Evolutionary conservation across 2,888 invertebrate genomes (phyloP), one percentile per base, ranked within the genome.

Genomic region (Eudemis profundana): DNA sequence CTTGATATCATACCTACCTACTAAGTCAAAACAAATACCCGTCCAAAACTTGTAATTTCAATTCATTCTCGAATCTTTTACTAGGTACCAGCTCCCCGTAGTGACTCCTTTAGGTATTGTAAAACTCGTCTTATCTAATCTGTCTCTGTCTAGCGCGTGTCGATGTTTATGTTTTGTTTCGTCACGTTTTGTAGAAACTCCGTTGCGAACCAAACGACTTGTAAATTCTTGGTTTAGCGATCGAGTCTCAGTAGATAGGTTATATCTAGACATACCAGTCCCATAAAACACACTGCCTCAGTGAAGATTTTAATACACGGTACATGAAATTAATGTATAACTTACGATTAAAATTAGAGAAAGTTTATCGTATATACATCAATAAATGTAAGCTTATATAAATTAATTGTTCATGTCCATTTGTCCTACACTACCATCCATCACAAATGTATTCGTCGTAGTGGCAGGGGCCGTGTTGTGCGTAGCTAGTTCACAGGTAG

Each of bases 11-110:
- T 73, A 72, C 67, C 70, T 65, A 47, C 33, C 46, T 74, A 77
- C 67, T 76, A 78, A 67, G 62, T 59, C 36, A 64, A 57, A 73
- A 76, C 74, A 69, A 72, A 67, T 76, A 83, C 87, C 89, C 89
- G 89, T 89, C 87, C 87, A 87, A 78, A 81, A 56, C 71, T 67
- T 60, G 50, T 49, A 57, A 44, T 68, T 67, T 44, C 15, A 61
- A 53, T 65, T 67, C 33, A 53, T 60, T 66, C 57, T 47, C 33
- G 23, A 49, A 36, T 53, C 23, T 51, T 51, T 5, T 12, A 36
- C 27, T 65, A 59, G 51, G 53, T 51, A 36, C 59, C n/a, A 12
- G 40, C 36, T 44, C 23, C 46, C 21, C 10, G 7, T 23, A 29
- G 47, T 36, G 33, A 38, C 38, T 57, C 50, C 63, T 56, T 57